Conservation (phyloP, 2,888 invertebrate genomes). For the Blastobasis adustella region DNA sequence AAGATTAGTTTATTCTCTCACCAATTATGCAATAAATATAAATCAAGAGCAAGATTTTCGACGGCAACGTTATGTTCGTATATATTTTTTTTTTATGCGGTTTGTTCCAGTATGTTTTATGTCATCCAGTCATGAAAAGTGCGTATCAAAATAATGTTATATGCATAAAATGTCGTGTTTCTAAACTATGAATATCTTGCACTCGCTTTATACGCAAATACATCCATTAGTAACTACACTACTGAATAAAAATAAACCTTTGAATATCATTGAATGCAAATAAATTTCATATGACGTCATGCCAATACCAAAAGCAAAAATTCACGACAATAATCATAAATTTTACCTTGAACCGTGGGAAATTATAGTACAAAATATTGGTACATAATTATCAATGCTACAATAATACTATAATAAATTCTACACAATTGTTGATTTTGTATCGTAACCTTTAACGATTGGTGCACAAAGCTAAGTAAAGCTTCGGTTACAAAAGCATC, state of each 20-base stretch:
- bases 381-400: neutral
- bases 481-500: constrained; percentile 26
- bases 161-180: too few relatives aligned
- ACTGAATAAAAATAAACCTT: constrained; percentile 40
- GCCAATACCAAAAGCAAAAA: constrained; percentile 18
- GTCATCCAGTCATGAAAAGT: neutral
- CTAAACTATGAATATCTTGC: constrained; percentile 34
- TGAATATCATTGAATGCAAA: constrained; percentile 43
- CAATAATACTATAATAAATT: constrained; percentile 18
- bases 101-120: neutral
- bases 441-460: neutral
- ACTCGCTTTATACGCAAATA: constrained; percentile 36
- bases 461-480: too few relatives aligned
- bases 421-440: constrained; percentile 36
- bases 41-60: constrained; percentile 52
- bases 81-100: neutral
- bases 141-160: too few relatives aligned
- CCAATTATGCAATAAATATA: constrained; percentile 49
- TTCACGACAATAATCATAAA: constrained; percentile 5
- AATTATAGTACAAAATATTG: constrained; percentile 17
- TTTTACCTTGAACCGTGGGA: constrained; percentile 7
- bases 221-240: constrained; percentile 34
- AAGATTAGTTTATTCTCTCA: constrained; percentile 67
- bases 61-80: neutral
- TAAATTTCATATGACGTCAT: constrained; percentile 48